Evolutionary conservation across 1,140 invertebrate genomes (phyloP).

Genomic region (Drosophila setifemur): DNA sequence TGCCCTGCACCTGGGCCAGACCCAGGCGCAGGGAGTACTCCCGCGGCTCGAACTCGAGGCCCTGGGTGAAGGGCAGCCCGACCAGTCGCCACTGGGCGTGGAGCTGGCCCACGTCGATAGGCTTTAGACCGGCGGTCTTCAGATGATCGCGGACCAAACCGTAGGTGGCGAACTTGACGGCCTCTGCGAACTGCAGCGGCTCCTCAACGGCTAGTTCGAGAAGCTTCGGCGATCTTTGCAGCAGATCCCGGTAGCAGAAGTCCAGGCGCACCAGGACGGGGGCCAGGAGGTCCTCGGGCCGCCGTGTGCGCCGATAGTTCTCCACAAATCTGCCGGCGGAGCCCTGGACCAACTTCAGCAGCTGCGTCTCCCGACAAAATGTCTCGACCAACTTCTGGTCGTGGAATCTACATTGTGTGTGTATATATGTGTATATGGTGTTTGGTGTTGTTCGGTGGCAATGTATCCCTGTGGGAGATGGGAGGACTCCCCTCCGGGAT

Average conservation of each 20-base stretch:
- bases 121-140: constrained; percentile 21
- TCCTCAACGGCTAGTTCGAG: constrained; percentile 57
- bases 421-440: neutral
- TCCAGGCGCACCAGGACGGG: constrained; percentile 56
- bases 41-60: constrained; percentile 46
- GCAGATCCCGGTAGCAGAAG: constrained; percentile 51
- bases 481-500: too few species aligned
- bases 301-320: constrained; percentile 29
- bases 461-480: too few species aligned
- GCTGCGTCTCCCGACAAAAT: constrained; percentile 50
- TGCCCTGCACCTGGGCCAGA: constrained; percentile 50
- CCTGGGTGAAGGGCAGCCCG: constrained; percentile 51
- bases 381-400: constrained; percentile 60
- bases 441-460: neutral
- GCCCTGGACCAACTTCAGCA: constrained; percentile 57
- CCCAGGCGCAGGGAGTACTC: constrained; percentile 40
- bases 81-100: constrained; percentile 66
- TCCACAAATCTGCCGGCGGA: constrained; percentile 34
- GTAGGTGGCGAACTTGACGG: constrained; percentile 62
- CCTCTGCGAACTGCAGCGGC: constrained; percentile 64
- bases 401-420: constrained; percentile 62
- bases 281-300: constrained; percentile 58
- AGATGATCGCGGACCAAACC: constrained; percentile 49
- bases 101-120: constrained; percentile 68
- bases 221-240: constrained; percentile 20